These are phyloP conservation scores for Bilobella aurantiaca DNA, from an alignment of 1,140 invertebrate species.

Conservation along the genomic window DNA sequence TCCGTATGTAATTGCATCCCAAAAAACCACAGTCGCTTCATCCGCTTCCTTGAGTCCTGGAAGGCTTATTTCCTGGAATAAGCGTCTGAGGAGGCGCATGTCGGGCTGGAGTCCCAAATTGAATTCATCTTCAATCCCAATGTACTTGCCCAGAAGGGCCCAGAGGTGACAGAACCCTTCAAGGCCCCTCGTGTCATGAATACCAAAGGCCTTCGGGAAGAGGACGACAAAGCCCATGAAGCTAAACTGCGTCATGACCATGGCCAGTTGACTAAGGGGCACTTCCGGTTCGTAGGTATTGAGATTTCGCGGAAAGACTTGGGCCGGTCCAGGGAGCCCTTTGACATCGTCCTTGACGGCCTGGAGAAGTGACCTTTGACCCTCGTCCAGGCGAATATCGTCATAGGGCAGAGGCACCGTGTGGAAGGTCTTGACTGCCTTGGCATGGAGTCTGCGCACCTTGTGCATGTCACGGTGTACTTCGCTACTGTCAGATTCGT, in stretches of 20 bases:
- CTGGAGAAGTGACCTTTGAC: not conserved
- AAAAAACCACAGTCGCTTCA: not conserved
- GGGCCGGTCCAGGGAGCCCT: not conserved
- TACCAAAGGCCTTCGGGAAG: conserved; percentile 48
- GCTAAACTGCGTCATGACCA: conserved; percentile 72
- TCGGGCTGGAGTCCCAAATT: conserved; percentile 46
- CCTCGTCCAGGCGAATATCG: not conserved
- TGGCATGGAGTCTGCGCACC: not conserved
- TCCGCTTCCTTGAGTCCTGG: not conserved
- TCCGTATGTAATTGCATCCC: not conserved
- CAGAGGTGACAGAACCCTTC: conserved; percentile 45
- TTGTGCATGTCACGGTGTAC: not conserved
- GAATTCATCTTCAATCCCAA: conserved; percentile 45
- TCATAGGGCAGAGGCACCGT: not conserved
- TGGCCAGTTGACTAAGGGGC: conserved; percentile 55
- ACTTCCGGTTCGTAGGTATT: conserved; percentile 8
- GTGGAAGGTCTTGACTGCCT: not conserved
- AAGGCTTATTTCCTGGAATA: not conserved
- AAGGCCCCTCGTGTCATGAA: conserved; percentile 36
- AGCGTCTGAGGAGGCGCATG: not conserved
- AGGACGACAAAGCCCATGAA: conserved; percentile 68
- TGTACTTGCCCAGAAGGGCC: conserved; percentile 42
- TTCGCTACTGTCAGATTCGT: conserved; percentile 15
- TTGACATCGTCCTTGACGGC: not conserved
- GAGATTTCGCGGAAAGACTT: not conserved